Evolutionary conservation across 2,888 invertebrate genomes (phyloP).

Genomic region (Trissoscelio sp.): DNA sequence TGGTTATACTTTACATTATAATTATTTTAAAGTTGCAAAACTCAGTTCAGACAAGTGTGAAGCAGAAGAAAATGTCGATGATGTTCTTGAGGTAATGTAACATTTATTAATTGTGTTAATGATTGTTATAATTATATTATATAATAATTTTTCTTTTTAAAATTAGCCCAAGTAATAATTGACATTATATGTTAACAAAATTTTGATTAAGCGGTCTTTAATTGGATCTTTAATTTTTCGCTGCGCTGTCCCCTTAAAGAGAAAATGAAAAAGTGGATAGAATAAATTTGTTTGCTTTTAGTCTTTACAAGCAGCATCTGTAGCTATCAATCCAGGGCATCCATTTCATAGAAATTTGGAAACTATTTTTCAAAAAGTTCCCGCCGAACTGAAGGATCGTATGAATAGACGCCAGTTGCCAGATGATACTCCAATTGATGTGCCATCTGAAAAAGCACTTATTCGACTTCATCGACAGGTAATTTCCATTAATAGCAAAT

Average conservation of each 20-base stretch:
- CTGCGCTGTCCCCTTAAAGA: too few relatives aligned
- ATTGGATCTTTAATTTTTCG: too few relatives aligned
- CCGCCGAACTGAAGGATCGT: slow-evolving; percentile 90
- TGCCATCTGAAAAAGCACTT: slow-evolving; percentile 92
- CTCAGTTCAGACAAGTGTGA: slow-evolving; percentile 97
- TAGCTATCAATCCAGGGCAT: slow-evolving; percentile 90
- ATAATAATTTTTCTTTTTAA: too few relatives aligned
- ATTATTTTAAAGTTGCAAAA: slow-evolving; percentile 97
- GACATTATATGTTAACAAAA: too few relatives aligned
- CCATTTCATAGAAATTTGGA: slow-evolving; percentile 92
- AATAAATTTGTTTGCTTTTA: slow-evolving; percentile 81
- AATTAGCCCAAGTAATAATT: too few relatives aligned
- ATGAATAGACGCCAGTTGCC: slow-evolving; percentile 87
- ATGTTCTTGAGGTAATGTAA: slow-evolving; percentile 91
- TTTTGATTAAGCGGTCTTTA: too few relatives aligned
- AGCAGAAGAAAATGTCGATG: slow-evolving; percentile 98
- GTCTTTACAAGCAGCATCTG: slow-evolving; percentile 93
- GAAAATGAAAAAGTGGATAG: too few relatives aligned
- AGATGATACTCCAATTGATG: slow-evolving; percentile 86
- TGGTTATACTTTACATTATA: slow-evolving; percentile 92
- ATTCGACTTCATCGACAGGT: slow-evolving; percentile 96
- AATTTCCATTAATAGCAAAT: slow-evolving; percentile 5
- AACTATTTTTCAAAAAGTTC: slow-evolving; percentile 94
- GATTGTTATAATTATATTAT: too few relatives aligned
- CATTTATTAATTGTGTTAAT: neutral